Evolutionary conservation across 2,888 invertebrate genomes (phyloP).

Genomic region (Iphiclides podalirius): DNA sequence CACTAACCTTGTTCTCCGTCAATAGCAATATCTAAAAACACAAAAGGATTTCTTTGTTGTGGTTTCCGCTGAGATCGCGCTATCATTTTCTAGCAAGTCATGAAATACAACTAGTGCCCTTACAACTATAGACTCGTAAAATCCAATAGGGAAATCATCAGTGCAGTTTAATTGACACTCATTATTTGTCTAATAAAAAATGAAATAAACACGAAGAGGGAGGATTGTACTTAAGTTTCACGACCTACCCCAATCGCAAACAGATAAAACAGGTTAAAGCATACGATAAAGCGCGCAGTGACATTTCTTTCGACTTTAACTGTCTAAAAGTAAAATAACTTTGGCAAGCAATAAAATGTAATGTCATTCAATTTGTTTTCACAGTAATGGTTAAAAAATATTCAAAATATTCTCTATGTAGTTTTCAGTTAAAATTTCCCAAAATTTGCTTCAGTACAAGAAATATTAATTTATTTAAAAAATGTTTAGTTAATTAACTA

Average conservation of each 20-base stretch:
- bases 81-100: constrained; percentile 33
- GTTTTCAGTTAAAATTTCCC: too few relatives aligned
- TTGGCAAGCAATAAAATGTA: too few relatives aligned
- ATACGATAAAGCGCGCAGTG: constrained; percentile 2
- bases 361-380: too few relatives aligned
- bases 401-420: too few relatives aligned
- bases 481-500: too few relatives aligned
- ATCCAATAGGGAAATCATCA: constrained; percentile 15
- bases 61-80: constrained; percentile 29
- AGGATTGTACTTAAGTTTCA: constrained; percentile 24
- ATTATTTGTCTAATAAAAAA: constrained; percentile 28
- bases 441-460: too few relatives aligned
- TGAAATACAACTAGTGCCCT: constrained; percentile 20
- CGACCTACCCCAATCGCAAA: constrained; percentile 32
- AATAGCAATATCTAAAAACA: constrained; percentile 86
- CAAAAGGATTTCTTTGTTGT: constrained; percentile 81
- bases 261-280: constrained; percentile 3
- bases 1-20: constrained; percentile 83
- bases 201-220: constrained; percentile 34
- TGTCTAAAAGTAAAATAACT: too few relatives aligned
- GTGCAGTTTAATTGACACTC: constrained; percentile 24
- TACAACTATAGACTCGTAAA: constrained; percentile 7
- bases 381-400: too few relatives aligned
- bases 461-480: too few relatives aligned
- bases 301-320: constrained; percentile 11